Evolutionary conservation across 2,113 vertebrate species (phyloP), one percentile per base, ranked within the genome.

Genomic region (Dasypus novemcinctus): DNA sequence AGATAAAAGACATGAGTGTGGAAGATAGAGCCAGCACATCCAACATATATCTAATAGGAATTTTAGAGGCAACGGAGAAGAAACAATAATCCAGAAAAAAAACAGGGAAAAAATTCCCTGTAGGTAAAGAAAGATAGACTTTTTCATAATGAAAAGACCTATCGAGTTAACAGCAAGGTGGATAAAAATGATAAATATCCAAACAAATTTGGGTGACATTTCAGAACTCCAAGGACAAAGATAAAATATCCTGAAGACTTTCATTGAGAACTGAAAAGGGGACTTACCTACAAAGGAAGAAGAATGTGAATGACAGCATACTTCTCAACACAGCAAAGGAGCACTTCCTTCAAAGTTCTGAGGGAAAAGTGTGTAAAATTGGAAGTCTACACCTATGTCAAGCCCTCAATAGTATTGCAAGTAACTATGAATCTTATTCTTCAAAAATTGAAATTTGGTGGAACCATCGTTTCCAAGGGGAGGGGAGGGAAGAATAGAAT

Each of bases 151-250:
- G 57, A 72, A 95, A 82, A 79, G 10, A 83, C 27, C n/a, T 76
- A 49, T 33, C 8, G 52, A 82, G 49, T 64, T 81, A 86, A 95
- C 87, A 69, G 38, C 25, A 91, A 94, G 83, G 23, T 72, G 20
- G 75, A 84, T 18, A 90, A 17, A 63, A 95, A 95, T 10, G 69
- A 52, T 8, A 83, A 25, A 90, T 29, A 90, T 41, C 31, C 89
- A 23, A 95, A 95, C 31, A 89, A 90, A 90, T 80, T 59, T 84
- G 71, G 43, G 23, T 85, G 2, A 87, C 46, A 64, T 87, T 81
- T 90, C 43, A 90, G 33, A 90, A 90, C 7, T 71, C 33, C 27
- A n/a, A 85, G 25, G 27, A 31, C 18, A 85, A 85, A 94, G 11
- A 90, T 46, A 94, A 90, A 93, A 36, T 84, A 36, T 84, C 7